Evolutionary conservation across 2,888 invertebrate genomes (phyloP).

Genomic region (Philhelius pedissequus): DNA sequence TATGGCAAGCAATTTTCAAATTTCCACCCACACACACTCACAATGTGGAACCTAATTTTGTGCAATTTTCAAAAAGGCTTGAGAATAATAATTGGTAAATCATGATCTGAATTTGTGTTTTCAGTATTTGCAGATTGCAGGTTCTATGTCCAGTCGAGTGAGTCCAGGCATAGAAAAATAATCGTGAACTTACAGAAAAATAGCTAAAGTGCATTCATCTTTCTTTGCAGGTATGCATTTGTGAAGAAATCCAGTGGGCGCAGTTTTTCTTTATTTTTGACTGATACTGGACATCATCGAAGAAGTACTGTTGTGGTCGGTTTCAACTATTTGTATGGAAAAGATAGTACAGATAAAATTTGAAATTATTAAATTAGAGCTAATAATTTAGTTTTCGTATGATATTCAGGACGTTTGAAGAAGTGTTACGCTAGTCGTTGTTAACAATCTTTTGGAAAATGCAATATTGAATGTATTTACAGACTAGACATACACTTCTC

Average conservation of each 20-base stretch:
- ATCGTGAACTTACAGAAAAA: conserved; percentile 42
- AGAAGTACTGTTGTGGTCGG: neutral
- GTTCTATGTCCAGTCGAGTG: conserved; percentile 33
- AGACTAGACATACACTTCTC: neutral
- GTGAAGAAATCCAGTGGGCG: neutral
- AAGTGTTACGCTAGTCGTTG: neutral
- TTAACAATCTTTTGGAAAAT: neutral
- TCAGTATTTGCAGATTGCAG: neutral
- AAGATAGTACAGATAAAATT: too few relatives aligned
- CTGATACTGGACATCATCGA: neutral
- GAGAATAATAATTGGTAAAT: conserved; percentile 56
- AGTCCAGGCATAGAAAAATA: neutral
- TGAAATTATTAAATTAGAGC: too few relatives aligned
- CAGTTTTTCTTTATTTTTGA: neutral
- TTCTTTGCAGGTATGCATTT: conserved; percentile 6
- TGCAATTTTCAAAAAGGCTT: conserved; percentile 41
- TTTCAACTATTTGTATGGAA: neutral
- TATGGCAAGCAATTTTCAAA: conserved; percentile 46
- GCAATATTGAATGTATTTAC: neutral
- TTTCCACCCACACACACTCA: conserved; percentile 60
- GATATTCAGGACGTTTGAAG: neutral
- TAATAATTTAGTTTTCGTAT: neutral
- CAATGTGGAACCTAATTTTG: conserved; percentile 32
- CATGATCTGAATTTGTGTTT: conserved; percentile 58
- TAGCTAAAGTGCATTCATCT: conserved; percentile 46